A percentile compares a stretch with the other conserved stretches of the same genome.
Evolutionary conservation across 2,888 invertebrate genomes (phyloP).

Genomic region (Griposia aprilina): DNA sequence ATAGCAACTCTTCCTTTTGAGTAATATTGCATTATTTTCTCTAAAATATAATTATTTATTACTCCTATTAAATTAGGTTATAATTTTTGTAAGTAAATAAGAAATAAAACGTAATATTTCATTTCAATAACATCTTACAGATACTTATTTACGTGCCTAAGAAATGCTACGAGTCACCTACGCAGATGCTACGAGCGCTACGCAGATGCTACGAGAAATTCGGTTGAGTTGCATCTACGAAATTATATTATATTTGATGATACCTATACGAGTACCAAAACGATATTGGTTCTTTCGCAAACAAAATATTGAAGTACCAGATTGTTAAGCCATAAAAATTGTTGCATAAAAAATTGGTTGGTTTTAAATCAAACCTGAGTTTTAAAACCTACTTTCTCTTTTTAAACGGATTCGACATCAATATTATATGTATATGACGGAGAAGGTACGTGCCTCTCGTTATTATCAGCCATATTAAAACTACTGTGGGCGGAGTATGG

Average conservation of each 20-base stretch:
- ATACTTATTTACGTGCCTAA: slow-evolving; percentile 21
- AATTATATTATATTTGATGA: slow-evolving; percentile 13
- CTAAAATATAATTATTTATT: not conserved
- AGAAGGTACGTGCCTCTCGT: no score
- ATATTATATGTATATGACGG: no score
- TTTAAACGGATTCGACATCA: not conserved
- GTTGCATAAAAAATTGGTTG: no score
- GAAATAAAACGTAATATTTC: slow-evolving; percentile 17
- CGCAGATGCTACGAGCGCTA: slow-evolving; percentile 39
- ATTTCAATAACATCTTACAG: slow-evolving; percentile 16
- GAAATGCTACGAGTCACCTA: slow-evolving; percentile 30
- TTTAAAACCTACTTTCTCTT: not conserved
- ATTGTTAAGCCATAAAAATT: not conserved
- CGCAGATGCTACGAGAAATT: slow-evolving; percentile 48
- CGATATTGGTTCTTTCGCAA: not conserved
- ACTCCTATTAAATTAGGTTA: not conserved
- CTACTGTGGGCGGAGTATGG: no score
- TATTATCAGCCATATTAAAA: no score
- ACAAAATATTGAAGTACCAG: not conserved
- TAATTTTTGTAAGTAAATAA: not conserved
- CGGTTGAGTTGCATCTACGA: slow-evolving; percentile 14
- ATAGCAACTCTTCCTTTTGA: not conserved
- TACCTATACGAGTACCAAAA: not conserved
- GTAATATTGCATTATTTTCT: not conserved
- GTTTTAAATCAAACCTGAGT: not conserved